Base-by-base conservation (phyloP, 2,888 invertebrate genomes). In the Mechanitis messenoides region DNA sequence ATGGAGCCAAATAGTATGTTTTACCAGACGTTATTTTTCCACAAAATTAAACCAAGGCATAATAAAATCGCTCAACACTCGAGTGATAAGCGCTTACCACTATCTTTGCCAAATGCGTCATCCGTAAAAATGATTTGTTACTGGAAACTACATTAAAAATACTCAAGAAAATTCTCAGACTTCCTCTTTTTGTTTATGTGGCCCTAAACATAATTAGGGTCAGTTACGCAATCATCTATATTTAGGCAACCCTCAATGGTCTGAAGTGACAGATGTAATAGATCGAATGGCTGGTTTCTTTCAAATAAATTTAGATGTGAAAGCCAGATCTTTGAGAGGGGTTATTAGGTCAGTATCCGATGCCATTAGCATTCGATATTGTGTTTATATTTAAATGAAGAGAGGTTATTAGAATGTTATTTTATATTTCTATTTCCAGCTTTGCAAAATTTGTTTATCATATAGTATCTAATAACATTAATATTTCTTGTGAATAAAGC, bases 131-230 rank as follows among this genome's bases (percentile, higher is more conserved):
- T 63, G 68, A 68, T 68, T 71, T 72, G 75, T 77, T 61, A 45
- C 46, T 47, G 45, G n/a, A 76, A 74, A 69, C 73, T 73, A 73
- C 69, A 71, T 68, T 66, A 71, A 67, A 55, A 50, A 50, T 50
- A 50, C 50, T 31, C 50, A 31, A 50, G 50, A 50, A 50, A 50
- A 50, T 31, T 57, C 46, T 53, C 35, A 60, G 69, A 75, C 73
- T 80, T 78, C 78, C 76, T 72, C 67, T 67, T 69, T 70, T 68
- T 70, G 70, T 72, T 73, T 71, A 71, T 71, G 69, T 72, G 71
- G 83, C 81, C 75, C 74, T 64, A 71, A 80, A 76, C 82, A 85
- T 85, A 84, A 87, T 86, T 87, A 87, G 82, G 86, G 85, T 76
- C 85, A 81, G 72, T 84, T 84, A 79, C 86, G 86, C 78, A 86